These are phyloP conservation scores for Lacerta bilineata DNA, from an alignment of 2,797 vertebrate genomes.

Conservation along the genomic window DNA sequence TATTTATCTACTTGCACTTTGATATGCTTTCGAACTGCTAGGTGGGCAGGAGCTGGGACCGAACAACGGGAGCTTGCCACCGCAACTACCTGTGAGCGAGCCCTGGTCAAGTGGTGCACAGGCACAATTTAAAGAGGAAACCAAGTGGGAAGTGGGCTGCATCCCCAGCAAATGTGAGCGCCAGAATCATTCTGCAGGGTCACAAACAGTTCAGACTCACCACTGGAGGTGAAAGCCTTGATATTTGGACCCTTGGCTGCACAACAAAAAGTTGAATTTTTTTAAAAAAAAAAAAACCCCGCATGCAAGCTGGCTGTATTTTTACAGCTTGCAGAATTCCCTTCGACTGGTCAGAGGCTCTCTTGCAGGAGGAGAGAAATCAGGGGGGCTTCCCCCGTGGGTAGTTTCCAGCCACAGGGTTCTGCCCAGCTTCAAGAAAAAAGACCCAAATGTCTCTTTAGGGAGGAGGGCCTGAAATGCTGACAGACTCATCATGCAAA, in stretches of 20 bases:
- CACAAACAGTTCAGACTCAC: neutral
- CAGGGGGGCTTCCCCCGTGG: neutral
- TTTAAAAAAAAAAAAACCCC: neutral
- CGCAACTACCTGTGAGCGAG: neutral
- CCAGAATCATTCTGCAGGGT: neutral
- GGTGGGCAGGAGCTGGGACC: too few relatives aligned
- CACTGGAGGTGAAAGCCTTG: neutral
- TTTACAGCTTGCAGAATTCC: neutral
- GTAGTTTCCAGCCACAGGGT: too few relatives aligned
- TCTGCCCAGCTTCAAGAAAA: neutral
- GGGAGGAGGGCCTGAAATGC: neutral
- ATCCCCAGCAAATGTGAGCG: too few relatives aligned
- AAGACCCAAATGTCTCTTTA: too few relatives aligned
- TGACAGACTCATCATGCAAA: neutral
- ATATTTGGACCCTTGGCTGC: neutral
- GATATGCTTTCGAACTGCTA: too few relatives aligned
- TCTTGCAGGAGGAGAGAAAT: neutral
- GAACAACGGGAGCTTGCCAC: too few relatives aligned
- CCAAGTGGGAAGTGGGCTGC: neutral
- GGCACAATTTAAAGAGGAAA: neutral
- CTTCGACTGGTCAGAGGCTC: neutral
- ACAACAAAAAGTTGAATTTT: neutral
- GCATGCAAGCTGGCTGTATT: neutral
- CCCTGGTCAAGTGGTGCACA: neutral
- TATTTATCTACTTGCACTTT: too few relatives aligned